phyloP scores from a whole-genome alignment of 2,888 invertebrate species.

The Tipula unca region DNA sequence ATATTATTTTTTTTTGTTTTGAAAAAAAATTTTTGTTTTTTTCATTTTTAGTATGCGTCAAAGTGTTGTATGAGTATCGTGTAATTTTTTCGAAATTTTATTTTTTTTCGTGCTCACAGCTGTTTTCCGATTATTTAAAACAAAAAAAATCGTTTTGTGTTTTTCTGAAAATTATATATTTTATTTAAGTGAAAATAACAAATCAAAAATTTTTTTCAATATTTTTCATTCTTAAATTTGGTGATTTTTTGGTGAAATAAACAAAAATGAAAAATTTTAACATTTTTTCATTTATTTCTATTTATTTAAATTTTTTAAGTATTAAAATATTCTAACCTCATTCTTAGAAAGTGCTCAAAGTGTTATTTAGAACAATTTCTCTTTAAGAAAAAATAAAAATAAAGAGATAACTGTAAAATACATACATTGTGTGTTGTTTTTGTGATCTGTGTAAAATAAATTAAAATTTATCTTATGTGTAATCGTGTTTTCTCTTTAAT shows the following conservation, averaged over 20 bases:
- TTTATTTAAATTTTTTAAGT: not conserved
- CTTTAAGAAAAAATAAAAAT: conserved; percentile 22
- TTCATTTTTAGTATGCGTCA: conserved; percentile 17
- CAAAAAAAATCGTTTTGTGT: not conserved
- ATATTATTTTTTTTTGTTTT: conserved; percentile 14
- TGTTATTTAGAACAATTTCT: conserved; percentile 28
- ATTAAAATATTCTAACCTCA: conserved; percentile 26
- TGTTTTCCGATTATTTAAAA: not conserved
- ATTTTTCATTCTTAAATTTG: not conserved
- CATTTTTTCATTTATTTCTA: not conserved
- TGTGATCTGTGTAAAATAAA: conserved; percentile 8
- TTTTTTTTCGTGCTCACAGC: not conserved
- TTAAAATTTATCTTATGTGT: not conserved
- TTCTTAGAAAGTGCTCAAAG: conserved; percentile 27
- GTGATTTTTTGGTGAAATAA: not conserved
- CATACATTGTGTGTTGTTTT: conserved; percentile 17
- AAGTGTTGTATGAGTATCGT: conserved; percentile 17
- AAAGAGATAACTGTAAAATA: conserved; percentile 21
- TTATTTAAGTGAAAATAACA: not conserved
- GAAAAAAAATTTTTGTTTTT: not conserved
- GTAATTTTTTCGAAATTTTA: not conserved
- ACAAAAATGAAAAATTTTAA: not conserved
- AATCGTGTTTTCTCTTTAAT: conserved; percentile 18
- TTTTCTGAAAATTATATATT: not conserved
- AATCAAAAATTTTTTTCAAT: not conserved